phyloP scores from a whole-genome alignment of 2,888 invertebrate species.

The Autographa gamma region DNA sequence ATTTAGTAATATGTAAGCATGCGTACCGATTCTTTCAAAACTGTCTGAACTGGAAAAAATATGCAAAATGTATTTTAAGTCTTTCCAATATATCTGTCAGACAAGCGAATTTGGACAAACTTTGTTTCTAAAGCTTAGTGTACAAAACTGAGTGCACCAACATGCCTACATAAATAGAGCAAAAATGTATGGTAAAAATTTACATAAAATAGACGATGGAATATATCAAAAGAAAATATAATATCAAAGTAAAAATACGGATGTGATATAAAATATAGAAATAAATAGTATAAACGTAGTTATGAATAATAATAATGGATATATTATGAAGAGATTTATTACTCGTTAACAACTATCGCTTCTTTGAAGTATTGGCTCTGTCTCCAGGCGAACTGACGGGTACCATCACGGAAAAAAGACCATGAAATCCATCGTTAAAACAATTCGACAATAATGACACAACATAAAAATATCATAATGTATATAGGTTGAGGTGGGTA shows the following conservation, averaged over 20 bases:
- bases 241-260: slow-evolving; percentile 67
- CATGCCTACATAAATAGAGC: slow-evolving; percentile 81
- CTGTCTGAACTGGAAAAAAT: slow-evolving; percentile 81
- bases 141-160: slow-evolving; percentile 73
- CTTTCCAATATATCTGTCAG: slow-evolving; percentile 57
- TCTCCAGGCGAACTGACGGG: slow-evolving; percentile 96
- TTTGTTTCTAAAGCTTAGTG: slow-evolving; percentile 74
- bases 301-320: slow-evolving; percentile 86
- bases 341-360: slow-evolving; percentile 96
- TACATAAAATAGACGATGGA: slow-evolving; percentile 63
- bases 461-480: slow-evolving; percentile 50
- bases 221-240: slow-evolving; percentile 59
- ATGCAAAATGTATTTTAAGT: slow-evolving; percentile 69
- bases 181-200: slow-evolving; percentile 69
- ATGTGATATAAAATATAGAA: slow-evolving; percentile 79
- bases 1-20: slow-evolving; percentile 70
- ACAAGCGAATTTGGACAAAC: slow-evolving; percentile 62
- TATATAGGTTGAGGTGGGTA: slow-evolving; percentile 34
- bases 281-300: slow-evolving; percentile 77
- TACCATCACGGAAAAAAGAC: slow-evolving; percentile 81
- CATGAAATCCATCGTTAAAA: slow-evolving; percentile 81
- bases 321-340: slow-evolving; percentile 90
- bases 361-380: slow-evolving; percentile 99
- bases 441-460: slow-evolving; percentile 54
- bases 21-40: slow-evolving; percentile 84